A percentile compares a stretch with the other conserved stretches of the same genome.
These are phyloP conservation scores for Parapsyche elsis DNA, from an alignment of 1,140 invertebrate genomes.

Conservation along the genomic window DNA sequence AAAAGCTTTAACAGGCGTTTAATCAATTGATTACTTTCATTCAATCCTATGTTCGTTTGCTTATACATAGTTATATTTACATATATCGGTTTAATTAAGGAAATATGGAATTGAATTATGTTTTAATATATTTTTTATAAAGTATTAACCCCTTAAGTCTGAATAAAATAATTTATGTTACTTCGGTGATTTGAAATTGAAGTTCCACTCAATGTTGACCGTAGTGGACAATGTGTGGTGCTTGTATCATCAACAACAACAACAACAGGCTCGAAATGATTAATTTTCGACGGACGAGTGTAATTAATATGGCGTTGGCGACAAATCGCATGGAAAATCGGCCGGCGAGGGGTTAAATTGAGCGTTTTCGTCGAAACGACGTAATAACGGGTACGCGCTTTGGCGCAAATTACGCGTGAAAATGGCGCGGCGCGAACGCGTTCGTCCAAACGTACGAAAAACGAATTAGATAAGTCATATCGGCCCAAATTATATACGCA, in stretches of 20 bases:
- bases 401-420: not conserved
- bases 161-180: no score
- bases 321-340: not conserved
- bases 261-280: not conserved
- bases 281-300: not conserved
- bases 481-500: not conserved
- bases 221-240: no score
- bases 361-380: constrained; percentile 2
- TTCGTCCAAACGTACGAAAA: not conserved
- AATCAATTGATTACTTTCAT: no score
- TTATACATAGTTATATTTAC: no score
- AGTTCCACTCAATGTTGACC: no score
- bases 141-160: no score
- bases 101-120: no score
- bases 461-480: not conserved
- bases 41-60: no score
- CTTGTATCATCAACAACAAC: not conserved
- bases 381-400: not conserved
- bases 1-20: no score
- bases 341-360: not conserved
- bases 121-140: no score
- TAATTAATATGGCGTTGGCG: not conserved
- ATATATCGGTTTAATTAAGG: no score
- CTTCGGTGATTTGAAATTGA: no score
- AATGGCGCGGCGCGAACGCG: not conserved